Evolutionary conservation across 2,797 vertebrate genomes (phyloP), one percentile per base, ranked within the genome.

Genomic region (Rhinella marina): DNA sequence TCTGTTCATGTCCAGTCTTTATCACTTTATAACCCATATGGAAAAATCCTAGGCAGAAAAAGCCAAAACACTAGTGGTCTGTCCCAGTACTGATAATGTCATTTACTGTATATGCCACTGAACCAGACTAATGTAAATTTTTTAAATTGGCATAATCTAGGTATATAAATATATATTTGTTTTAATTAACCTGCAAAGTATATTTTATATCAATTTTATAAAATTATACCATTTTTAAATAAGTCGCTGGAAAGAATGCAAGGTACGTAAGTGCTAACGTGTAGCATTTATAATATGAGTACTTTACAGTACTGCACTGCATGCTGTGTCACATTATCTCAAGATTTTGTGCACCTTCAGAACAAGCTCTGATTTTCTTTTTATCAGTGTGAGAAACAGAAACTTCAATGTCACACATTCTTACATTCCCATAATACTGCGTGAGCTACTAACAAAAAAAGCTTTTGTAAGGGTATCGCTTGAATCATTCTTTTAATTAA

Each of bases 331-430:
- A 52, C 80, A 80, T 70, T 86, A 62, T 81, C 79, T 75, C 57
- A 21, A 52, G 19, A 16, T 10, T 76, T 2, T 56, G 48, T 23
- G 41, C 41, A 81, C 50, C 56, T 75, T 29, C 1, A n/a, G 25
- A 48, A 23, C 13, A 64, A 72, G 57, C 79, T 81, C 52, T 78
- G 13, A 23, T 56, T 52, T n/a, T 48, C 21, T 29, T 62, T 16
- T 66, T 83, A 87, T 87, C 86, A 87, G 73, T 84, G 86, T 87
- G 86, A 21, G 86, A 87, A 83, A 78, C 61, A 66, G 23, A 25
- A 14, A 62, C 32, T 7, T 23, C 11, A 57, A 13, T 19, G 73
- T 19, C 61, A 78, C 72, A 68, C 59, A 87, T 76, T 56, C 70
- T 12, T 27, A 54, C 17, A 29, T 87, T 87, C 86, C 77, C 86